Percentiles rank a stretch among this genome's conserved stretches.
phyloP scores from a whole-genome alignment of 2,113 vertebrate genomes.

The Hyperopisus bebe region DNA sequence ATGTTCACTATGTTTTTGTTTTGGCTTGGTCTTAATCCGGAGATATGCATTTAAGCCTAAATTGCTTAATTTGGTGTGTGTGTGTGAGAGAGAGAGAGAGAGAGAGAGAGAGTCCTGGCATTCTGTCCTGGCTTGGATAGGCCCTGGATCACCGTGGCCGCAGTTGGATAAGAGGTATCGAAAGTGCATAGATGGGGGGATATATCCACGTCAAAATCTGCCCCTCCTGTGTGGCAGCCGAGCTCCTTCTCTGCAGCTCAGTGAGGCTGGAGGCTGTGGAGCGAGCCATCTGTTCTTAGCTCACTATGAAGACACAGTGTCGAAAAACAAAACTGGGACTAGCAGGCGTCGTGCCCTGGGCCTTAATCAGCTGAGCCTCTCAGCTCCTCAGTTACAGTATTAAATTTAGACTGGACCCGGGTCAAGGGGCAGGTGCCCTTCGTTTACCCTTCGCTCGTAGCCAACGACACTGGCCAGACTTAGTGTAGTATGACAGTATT shows the following conservation, averaged over 20 bases:
- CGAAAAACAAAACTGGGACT: not conserved
- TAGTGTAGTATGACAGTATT: not conserved
- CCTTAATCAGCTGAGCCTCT: not conserved
- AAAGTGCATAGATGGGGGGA: not conserved
- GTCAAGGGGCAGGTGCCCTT: not conserved
- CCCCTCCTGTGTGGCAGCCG: not conserved
- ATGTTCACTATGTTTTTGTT: not conserved
- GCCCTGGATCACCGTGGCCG: not conserved
- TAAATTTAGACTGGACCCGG: slow-evolving; percentile 1
- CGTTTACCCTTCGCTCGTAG: slow-evolving; percentile 3
- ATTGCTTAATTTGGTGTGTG: not conserved
- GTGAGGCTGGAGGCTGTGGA: slow-evolving; percentile 8
- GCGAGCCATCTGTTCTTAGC: slow-evolving; percentile 9
- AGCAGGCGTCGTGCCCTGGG: not conserved
- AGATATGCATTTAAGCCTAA: not conserved
- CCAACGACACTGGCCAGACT: not conserved
- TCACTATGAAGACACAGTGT: slow-evolving; percentile 2
- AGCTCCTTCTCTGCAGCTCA: not conserved
- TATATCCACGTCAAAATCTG: not conserved
- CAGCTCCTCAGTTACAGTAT: not conserved
- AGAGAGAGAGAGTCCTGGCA: not conserved
- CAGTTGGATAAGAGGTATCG: not conserved
- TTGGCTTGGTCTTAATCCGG: not conserved
- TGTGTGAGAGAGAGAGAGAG: slow-evolving; percentile 1
- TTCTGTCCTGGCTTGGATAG: not conserved